A percentile compares a stretch with the other conserved stretches of the same genome.
Evolutionary conservation across 2,797 vertebrate genomes (phyloP).

Genomic region (Poecilia picta): DNA sequence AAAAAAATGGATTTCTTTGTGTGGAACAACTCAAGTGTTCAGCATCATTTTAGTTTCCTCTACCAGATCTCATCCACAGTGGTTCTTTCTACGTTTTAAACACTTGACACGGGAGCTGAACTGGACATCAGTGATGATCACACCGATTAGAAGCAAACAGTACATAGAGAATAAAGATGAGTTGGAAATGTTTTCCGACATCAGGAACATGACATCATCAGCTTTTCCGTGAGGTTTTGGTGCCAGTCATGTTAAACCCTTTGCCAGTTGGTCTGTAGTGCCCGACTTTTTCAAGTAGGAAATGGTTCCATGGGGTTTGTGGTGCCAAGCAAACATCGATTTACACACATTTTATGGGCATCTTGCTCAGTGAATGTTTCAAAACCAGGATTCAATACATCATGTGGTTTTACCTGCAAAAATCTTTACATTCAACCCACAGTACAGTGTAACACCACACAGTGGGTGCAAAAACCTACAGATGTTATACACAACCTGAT

Average conservation of each 20-base stretch:
- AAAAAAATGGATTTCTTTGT: background rate
- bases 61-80: background rate
- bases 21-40: background rate
- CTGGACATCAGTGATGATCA: background rate
- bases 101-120: background rate
- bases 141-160: background rate
- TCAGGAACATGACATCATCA: background rate
- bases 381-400: background rate
- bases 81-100: background rate
- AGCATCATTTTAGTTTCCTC: background rate
- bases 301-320: background rate
- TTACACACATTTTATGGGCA: background rate
- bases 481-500: too few relatives aligned
- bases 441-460: background rate
- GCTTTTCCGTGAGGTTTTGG: background rate
- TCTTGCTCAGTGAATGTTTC: background rate
- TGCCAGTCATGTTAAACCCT: background rate
- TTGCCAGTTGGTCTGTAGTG: background rate
- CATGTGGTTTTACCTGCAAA: background rate
- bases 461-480: too few relatives aligned
- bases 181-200: background rate
- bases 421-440: background rate
- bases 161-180: background rate
- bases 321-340: background rate
- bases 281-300: background rate